phyloP scores from a whole-genome alignment of 2,113 vertebrate genomes.

The Glaucomys volans region DNA sequence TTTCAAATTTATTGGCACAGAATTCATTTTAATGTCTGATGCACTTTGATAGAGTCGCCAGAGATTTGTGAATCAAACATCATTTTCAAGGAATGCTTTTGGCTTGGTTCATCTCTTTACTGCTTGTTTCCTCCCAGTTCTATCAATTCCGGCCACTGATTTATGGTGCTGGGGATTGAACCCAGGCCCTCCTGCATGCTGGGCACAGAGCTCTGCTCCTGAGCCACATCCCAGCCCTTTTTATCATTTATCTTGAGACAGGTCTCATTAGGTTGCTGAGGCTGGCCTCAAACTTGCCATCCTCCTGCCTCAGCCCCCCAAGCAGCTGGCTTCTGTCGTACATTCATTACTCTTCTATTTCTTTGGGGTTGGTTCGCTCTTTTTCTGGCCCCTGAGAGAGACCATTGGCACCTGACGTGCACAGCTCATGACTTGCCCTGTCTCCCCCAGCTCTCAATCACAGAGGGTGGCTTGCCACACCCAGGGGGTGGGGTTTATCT shows the following conservation, averaged over 20 bases:
- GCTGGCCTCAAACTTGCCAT: too few species aligned
- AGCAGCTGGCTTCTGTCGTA: neutral
- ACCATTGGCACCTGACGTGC: neutral
- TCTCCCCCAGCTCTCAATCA: too few species aligned
- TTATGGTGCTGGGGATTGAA: too few species aligned
- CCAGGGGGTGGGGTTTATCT: neutral
- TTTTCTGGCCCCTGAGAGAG: neutral
- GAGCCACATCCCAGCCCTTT: too few species aligned
- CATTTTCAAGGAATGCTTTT: neutral
- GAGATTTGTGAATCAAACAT: neutral
- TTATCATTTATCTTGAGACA: too few species aligned
- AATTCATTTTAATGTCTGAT: neutral
- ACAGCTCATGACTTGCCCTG: neutral
- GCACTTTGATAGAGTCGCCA: neutral
- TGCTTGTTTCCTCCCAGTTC: neutral
- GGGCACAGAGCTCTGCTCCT: too few species aligned
- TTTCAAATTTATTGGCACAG: neutral
- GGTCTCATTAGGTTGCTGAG: too few species aligned
- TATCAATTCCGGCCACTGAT: neutral
- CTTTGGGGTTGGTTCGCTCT: neutral
- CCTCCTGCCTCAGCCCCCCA: too few species aligned
- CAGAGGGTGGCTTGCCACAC: rapidly evolving
- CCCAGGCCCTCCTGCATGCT: too few species aligned
- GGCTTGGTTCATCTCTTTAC: neutral
- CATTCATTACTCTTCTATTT: neutral